Evolutionary conservation across 37 sponge, comb jelly and placozoan genomes (phyloP).

Genomic region (Diacarnus erythraeanus): DNA sequence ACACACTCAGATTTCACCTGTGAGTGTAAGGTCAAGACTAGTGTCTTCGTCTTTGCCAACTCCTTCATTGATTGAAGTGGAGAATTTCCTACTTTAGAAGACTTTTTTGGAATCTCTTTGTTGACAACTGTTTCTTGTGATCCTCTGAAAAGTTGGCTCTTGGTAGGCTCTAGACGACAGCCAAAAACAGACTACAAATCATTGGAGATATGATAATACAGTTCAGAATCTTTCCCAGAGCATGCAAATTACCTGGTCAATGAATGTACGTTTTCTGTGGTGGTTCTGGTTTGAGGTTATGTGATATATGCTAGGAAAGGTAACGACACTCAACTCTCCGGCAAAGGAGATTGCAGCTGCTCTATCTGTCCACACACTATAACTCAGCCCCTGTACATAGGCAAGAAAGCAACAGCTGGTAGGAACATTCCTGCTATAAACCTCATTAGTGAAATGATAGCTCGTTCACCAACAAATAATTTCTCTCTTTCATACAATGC

Average conservation of each 20-base stretch:
- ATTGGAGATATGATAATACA: no score
- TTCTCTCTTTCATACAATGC: no score
- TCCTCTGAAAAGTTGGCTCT: background rate
- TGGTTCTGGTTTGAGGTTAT: background rate
- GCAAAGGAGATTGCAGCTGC: slow-evolving; percentile 16
- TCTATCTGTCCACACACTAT: slow-evolving; percentile 43
- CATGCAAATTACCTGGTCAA: no score
- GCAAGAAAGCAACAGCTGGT: no score
- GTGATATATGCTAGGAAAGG: slow-evolving; percentile 16
- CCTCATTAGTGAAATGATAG: no score
- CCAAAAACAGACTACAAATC: background rate
- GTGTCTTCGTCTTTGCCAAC: slow-evolving; percentile 2
- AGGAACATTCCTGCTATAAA: no score
- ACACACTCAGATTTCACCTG: background rate
- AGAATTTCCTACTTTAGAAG: no score
- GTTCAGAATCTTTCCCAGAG: no score
- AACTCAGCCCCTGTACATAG: slow-evolving; percentile 24
- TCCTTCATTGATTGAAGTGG: slow-evolving; percentile 8
- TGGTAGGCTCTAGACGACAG: background rate
- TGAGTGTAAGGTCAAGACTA: background rate
- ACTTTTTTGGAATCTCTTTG: no score
- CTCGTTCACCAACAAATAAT: no score
- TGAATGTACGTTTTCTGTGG: background rate
- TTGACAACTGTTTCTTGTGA: background rate
- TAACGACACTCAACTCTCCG: slow-evolving; percentile 29